Base-by-base conservation (phyloP, 2,888 invertebrate genomes). In the Ophioninae sp. region DNA sequence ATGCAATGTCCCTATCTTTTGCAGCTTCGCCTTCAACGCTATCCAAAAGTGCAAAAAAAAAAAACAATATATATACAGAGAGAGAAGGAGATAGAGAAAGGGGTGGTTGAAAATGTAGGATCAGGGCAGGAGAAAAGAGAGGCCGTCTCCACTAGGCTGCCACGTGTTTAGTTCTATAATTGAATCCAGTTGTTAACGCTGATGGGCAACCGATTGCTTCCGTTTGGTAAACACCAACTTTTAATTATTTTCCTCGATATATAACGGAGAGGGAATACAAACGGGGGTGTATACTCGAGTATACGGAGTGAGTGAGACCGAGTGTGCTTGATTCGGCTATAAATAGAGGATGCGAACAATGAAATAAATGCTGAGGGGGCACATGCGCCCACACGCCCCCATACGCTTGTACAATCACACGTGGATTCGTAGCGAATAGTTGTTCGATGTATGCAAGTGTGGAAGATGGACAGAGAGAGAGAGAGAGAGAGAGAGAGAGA, bases 201-300 rank as follows among this genome's bases (percentile, higher is more conserved):
- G 90, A 90, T 90, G 86, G 89, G 86, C 87, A 85, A 87, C 86
- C 88, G 88, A 90, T 90, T 90, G 89, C 88, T 89, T 89, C 87
- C 89, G 88, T 88, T 89, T 88, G 88, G 88, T 88, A 89, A 90
- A 90, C 88, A 89, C 87, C 86, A 89, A 89, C 88, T 90, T 90
- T 90, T 90, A 89, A 90, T 90, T 88, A 89, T 89, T 89, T 89
- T 87, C 81, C 83, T 81, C 73, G 37, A 84, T 70, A 69, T 21
- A 17, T n/a, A n/a, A 74, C 41, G 57, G 50, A 39, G 37, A 21
- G 50, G 61, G 17, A 74, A 64, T 70, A 78, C 70, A 74, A 67
- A 57, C 17, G 69, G 39, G 68, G 59, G 65, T 17, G 69, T 56
- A 41, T 37, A 21, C 44, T 68, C 30, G 69, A 77, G 57, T 30